phyloP scores from a whole-genome alignment of 2,797 vertebrate species.

The Synanceia verrucosa region DNA sequence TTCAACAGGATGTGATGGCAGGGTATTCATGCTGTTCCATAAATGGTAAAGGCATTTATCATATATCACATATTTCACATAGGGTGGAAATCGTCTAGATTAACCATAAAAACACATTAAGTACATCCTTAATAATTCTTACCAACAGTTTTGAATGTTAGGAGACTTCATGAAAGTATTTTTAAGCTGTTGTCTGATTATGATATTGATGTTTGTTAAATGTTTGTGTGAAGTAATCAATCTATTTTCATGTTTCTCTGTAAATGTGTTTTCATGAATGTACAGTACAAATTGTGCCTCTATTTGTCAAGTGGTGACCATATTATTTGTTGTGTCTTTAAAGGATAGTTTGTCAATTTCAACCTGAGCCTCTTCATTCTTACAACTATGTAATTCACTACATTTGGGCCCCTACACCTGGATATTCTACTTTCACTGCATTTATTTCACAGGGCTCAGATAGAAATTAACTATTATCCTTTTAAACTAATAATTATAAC shows the following conservation, averaged over 20 bases:
- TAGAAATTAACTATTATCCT: slow-evolving; percentile 34
- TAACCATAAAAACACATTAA: not conserved
- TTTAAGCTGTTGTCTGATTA: slow-evolving; percentile 6
- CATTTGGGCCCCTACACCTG: not conserved
- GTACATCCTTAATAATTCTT: slow-evolving; percentile 16
- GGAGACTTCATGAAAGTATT: slow-evolving; percentile 80
- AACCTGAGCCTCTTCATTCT: slow-evolving; percentile 12
- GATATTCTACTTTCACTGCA: not conserved
- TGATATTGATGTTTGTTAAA: slow-evolving; percentile 8
- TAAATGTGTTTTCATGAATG: slow-evolving; percentile 60
- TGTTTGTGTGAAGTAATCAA: slow-evolving; percentile 23
- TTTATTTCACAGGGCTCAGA: not conserved
- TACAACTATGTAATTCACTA: not conserved
- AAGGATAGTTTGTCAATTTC: slow-evolving; percentile 15
- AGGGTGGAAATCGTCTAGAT: not conserved
- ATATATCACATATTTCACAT: not conserved
- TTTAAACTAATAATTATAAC: slow-evolving; percentile 3
- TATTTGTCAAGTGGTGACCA: slow-evolving; percentile 36
- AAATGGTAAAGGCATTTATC: not conserved
- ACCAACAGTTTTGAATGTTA: slow-evolving; percentile 67
- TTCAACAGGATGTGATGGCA: not conserved
- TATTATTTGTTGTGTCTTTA: slow-evolving; percentile 34
- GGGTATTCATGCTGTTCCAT: not conserved
- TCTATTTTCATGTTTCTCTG: slow-evolving; percentile 29
- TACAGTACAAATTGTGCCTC: slow-evolving; percentile 70